Evolutionary conservation across 2,113 vertebrate species (phyloP).

Genomic region (Narcine bancroftii): DNA sequence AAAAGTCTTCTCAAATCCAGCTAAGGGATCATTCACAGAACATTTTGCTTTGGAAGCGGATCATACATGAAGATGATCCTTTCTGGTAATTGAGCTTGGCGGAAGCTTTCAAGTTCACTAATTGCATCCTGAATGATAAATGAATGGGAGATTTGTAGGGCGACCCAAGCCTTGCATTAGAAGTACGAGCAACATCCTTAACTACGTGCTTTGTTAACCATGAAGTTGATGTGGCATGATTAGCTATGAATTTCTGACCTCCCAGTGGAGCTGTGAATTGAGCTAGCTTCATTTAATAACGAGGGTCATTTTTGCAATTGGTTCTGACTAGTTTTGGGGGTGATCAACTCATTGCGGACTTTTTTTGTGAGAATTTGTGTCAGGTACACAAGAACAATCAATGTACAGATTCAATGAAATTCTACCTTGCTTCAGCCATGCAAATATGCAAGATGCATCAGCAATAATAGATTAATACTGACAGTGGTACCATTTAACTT

Average conservation of each 20-base stretch:
- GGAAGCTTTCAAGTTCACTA: conserved; percentile 8
- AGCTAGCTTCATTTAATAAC: background rate
- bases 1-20: background rate
- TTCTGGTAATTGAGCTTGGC: conserved; percentile 14
- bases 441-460: too few species aligned
- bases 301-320: background rate
- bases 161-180: background rate
- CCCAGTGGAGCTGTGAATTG: background rate
- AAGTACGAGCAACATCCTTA: background rate
- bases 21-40: background rate
- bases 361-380: background rate
- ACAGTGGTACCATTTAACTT: too few species aligned
- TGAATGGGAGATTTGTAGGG: background rate
- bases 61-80: background rate
- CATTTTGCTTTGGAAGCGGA: background rate
- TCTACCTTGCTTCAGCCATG: too few species aligned
- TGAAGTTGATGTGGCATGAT: background rate
- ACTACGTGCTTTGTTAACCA: background rate
- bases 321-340: background rate
- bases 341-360: background rate
- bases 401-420: too few species aligned
- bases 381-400: too few species aligned
- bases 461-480: too few species aligned
- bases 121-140: background rate
- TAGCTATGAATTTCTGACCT: background rate